Evolutionary conservation across 2,113 vertebrate genomes (phyloP), one percentile per base, ranked within the genome.

Genomic region (Psilopogon haemacephalus): DNA sequence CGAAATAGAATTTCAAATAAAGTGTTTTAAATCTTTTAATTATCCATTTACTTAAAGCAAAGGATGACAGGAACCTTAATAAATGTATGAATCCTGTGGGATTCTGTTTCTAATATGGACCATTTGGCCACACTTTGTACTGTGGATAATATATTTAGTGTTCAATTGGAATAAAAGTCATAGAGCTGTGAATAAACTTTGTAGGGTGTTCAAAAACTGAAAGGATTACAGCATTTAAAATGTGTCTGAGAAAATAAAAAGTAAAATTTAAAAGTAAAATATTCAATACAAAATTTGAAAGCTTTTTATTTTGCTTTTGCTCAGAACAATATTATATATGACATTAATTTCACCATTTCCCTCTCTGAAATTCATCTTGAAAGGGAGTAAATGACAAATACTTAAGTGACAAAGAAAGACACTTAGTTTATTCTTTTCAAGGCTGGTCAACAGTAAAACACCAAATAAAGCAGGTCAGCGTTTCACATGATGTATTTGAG

Each of bases 1-100:
- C 82, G 92, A 95, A 96, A 93, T 84, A 88, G 30, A 87, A 84
- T 93, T 94, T 92, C 82, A 89, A 90, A 85, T 86, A 75, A 86
- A 59, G 23, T 84, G 32, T 50, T 86, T 89, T 84, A 92, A 90
- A 80, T 89, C 63, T 95, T 69, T 80, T 75, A 91, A 26, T 90
- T 91, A 93, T 93, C 64, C 62, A 56, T 71, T 90, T 86, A 70
- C 44, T 80, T 92, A 89, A 88, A 92, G 68, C 32, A 78, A 56
- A 92, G 65, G 65, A 92, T 76, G 89, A 72, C 75, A 93, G 93
- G 69, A 95, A 96, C 84, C 63, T 92, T 94, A 88, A 62, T 94
- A 80, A 94, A 76, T 69, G 52, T 44, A 46, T 75, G 40, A 90
- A 81, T 95, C 89, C 86, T 65, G 21, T 87, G 80, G 86, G 78